phyloP scores from a whole-genome alignment of 2,888 invertebrate genomes.

The Halictus ligatus region DNA sequence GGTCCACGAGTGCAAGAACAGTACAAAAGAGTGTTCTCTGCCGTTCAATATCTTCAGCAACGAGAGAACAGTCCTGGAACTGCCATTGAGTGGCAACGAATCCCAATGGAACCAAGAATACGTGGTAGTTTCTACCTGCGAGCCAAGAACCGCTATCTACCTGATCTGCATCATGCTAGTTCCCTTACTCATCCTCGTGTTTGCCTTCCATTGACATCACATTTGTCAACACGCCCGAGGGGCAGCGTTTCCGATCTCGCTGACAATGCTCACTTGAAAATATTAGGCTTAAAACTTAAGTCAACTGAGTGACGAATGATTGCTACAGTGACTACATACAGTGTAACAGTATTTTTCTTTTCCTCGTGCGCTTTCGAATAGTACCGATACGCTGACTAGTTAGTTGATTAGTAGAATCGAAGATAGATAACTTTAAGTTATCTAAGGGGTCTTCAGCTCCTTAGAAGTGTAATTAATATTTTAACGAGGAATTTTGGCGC shows the following conservation, averaged over 20 bases:
- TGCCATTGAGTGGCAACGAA: constrained; percentile 88
- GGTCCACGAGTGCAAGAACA: constrained; percentile 88
- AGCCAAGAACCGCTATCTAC: constrained; percentile 90
- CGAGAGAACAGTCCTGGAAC: constrained; percentile 89
- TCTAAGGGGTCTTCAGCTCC: neutral
- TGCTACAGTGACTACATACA: constrained; percentile 23
- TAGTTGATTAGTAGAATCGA: neutral
- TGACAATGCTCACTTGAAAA: constrained; percentile 54
- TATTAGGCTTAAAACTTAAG: constrained; percentile 50
- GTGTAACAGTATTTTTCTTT: constrained; percentile 49
- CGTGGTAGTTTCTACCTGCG: constrained; percentile 90
- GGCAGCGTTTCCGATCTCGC: constrained; percentile 37
- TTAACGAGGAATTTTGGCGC: neutral
- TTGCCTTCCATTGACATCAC: constrained; percentile 88
- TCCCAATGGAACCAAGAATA: constrained; percentile 91
- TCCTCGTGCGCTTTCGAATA: neutral
- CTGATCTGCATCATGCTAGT: constrained; percentile 89
- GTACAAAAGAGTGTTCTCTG: constrained; percentile 87
- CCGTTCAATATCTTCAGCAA: constrained; percentile 89
- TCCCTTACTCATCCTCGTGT: constrained; percentile 89
- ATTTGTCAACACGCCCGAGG: neutral
- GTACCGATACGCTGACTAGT: neutral
- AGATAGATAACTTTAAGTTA: neutral
- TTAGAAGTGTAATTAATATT: neutral
- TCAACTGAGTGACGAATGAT: constrained; percentile 16